Conservation (phyloP, 2,113 vertebrate species). For the Tonatia bakeri region DNA sequence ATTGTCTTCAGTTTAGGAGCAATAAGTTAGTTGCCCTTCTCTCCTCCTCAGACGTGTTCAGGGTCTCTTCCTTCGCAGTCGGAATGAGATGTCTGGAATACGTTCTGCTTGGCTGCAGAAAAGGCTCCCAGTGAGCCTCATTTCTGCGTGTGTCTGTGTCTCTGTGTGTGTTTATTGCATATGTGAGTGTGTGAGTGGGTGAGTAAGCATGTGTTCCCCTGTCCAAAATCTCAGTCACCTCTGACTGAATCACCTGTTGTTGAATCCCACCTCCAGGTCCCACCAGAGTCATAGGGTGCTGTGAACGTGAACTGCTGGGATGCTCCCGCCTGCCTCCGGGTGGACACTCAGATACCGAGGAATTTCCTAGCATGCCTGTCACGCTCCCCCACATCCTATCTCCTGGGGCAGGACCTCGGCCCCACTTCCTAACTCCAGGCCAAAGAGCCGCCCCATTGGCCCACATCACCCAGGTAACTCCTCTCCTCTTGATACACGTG, state of each 20-base stretch:
- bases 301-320: not conserved
- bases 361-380: not conserved
- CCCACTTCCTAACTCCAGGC: not conserved
- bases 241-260: not conserved
- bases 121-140: not conserved
- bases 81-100: not conserved
- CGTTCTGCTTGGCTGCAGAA: not conserved
- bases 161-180: not conserved
- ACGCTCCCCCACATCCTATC: accelerated
- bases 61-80: not conserved
- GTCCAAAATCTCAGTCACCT: not conserved
- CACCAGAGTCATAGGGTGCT: not conserved
- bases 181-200: too few species aligned
- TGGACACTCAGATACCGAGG: not conserved
- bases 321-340: accelerated
- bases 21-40: not conserved
- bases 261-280: not conserved
- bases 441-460: too few species aligned
- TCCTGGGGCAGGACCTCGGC: not conserved
- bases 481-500: not conserved
- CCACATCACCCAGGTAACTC: not conserved
- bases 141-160: not conserved
- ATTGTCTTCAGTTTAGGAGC: not conserved
- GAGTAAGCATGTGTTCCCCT: not conserved
- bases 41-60: not conserved